A percentile compares a stretch with the other conserved stretches of the same genome.
phyloP scores from a whole-genome alignment of 1,140 invertebrate genomes.

The Pseudoatta argentina region DNA sequence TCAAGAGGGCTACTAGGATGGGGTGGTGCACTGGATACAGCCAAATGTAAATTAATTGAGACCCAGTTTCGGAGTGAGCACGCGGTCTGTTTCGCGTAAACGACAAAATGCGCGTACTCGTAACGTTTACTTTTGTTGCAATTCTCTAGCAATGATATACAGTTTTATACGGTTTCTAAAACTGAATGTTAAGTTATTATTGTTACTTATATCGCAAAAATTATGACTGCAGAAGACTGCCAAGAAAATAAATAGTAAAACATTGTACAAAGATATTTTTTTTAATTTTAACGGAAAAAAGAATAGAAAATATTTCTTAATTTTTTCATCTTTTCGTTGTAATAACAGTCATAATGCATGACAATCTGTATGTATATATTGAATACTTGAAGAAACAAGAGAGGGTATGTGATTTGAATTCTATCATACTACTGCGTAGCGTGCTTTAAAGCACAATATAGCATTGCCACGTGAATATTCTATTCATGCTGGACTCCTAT shows the following conservation, averaged over 20 bases:
- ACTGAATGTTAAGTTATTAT: background rate
- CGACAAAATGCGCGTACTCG: conserved; percentile 55
- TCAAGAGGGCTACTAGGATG: conserved; percentile 73
- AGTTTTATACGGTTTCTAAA: conserved; percentile 1
- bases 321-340: background rate
- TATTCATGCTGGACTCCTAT: conserved; percentile 52
- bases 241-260: background rate
- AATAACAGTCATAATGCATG: background rate
- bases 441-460: conserved; percentile 55
- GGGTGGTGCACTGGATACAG: conserved; percentile 60
- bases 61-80: conserved; percentile 65
- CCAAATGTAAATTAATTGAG: conserved; percentile 80
- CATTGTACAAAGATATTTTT: conserved; percentile 4
- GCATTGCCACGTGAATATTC: conserved; percentile 47
- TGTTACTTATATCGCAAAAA: background rate
- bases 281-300: background rate
- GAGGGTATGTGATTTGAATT: conserved; percentile 26
- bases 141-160: conserved; percentile 20
- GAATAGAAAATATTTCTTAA: background rate
- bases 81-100: conserved; percentile 57
- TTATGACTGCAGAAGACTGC: background rate
- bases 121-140: conserved; percentile 49
- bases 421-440: conserved; percentile 23
- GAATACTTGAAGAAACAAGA: conserved; percentile 12
- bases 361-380: background rate